Percentiles rank a stretch among this genome's conserved stretches.
phyloP scores from a whole-genome alignment of 1,140 invertebrate species.

The Calliopsis andreniformis region DNA sequence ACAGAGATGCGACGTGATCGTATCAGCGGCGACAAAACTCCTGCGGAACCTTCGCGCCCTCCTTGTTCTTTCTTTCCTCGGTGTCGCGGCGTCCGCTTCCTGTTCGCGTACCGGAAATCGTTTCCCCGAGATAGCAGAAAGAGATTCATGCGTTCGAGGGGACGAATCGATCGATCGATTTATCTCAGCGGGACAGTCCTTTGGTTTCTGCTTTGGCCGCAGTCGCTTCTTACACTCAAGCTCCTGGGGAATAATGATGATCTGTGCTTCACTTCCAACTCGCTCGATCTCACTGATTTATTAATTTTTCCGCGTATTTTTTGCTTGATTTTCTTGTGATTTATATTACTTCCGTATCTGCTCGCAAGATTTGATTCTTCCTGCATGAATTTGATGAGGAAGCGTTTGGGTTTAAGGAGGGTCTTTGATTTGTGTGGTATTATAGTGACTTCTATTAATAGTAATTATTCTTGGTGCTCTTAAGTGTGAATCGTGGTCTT shows the following conservation, averaged over 20 bases:
- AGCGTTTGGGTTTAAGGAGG: too few species aligned
- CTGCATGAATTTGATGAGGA: too few species aligned
- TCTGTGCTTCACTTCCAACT: not conserved
- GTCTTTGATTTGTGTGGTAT: too few species aligned
- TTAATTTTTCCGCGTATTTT: constrained; percentile 17
- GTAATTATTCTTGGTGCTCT: too few species aligned
- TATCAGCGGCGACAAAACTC: constrained; percentile 16
- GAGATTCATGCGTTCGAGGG: constrained; percentile 4
- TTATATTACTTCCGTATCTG: not conserved
- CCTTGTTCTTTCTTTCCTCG: not conserved
- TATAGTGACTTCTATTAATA: too few species aligned
- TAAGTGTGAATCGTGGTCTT: too few species aligned
- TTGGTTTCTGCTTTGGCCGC: not conserved
- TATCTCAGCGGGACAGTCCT: not conserved
- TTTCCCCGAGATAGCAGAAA: constrained; percentile 4
- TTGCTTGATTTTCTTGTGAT: not conserved
- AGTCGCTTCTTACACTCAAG: not conserved
- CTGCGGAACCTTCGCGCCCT: not conserved
- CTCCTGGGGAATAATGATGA: not conserved
- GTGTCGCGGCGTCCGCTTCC: constrained; percentile 1
- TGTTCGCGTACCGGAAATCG: constrained; percentile 23
- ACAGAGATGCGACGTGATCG: constrained; percentile 4
- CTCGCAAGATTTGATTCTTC: too few species aligned
- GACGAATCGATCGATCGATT: constrained; percentile 19
- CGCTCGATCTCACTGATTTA: not conserved